Evolutionary conservation across 2,797 vertebrate species (phyloP), one percentile per base, ranked within the genome.

Genomic region (Limosa lapponica): DNA sequence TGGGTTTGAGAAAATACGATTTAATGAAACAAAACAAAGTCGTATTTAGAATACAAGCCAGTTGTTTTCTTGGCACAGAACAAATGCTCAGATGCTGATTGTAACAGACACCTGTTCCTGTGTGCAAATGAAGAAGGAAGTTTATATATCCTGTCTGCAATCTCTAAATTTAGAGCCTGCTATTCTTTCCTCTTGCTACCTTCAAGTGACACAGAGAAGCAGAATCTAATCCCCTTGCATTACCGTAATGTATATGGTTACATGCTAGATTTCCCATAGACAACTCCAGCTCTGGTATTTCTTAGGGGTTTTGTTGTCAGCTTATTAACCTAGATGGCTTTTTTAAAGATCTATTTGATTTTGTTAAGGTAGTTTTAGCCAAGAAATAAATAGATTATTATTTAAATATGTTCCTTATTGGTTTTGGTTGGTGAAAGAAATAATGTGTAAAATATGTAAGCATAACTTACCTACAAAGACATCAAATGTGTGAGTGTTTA

Each of bases 161-260:
- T 90, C 61, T 72, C 90, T 94, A 87, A 90, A 75, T 92, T 83
- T 81, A 71, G 70, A 78, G 22, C 36, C 27, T 72, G 57, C 73
- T 91, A 16, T 94, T 81, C 55, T 86, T 95, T 93, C 57, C 46
- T 74, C 46, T 84, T 61, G 39, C 62, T 92, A 51, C 66, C 49
- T 95, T 90, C 51, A 75, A 75, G 62, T 87, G 75, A 37, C 49
- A 72, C 37, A 90, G 37, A 73, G 41, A 43, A 91, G 61, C 52
- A 49, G 44, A 88, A 61, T 61, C 41, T 86, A 74, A 94, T 88
- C 65, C 58, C n/a, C 6, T 87, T 58, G 43, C 25, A 13, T 58
- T 87, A 13, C 58, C 13, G 8, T 12, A 39, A 5, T 10, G 34
- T 67, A 25, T 90, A 28, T 57, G 20, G 32, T 93, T 93, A 78